Percentiles rank a stretch among this genome's conserved stretches.
Conservation (phyloP, 2,797 vertebrate species). For the Novumbra hubbsi region DNA sequence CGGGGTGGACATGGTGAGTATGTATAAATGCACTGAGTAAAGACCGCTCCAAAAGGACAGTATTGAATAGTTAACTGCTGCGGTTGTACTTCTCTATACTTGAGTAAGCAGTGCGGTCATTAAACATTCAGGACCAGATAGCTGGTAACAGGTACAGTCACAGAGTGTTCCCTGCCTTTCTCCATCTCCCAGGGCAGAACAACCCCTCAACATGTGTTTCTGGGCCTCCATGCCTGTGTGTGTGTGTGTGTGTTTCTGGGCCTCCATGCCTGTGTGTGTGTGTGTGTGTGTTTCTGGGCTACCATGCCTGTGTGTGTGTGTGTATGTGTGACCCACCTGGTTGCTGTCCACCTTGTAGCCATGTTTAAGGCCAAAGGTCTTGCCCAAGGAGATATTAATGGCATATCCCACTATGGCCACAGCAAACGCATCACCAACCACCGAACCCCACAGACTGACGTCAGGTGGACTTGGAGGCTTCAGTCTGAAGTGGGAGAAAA, state of each 20-base stretch:
- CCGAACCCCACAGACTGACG: slow-evolving; percentile 60
- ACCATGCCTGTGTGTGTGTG: slow-evolving; percentile 8
- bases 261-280: too few species aligned
- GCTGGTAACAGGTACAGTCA: neutral
- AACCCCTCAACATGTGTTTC: slow-evolving; percentile 36
- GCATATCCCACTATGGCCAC: slow-evolving; percentile 89
- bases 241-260: slow-evolving; percentile 17
- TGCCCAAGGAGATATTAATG: slow-evolving; percentile 90
- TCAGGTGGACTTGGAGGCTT: slow-evolving; percentile 75
- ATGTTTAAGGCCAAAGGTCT: slow-evolving; percentile 90
- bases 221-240: neutral
- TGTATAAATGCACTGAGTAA: neutral
- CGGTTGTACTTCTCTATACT: slow-evolving; percentile 23
- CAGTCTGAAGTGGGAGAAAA: slow-evolving; percentile 66
- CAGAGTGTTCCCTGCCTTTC: slow-evolving; percentile 25
- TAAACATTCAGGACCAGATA: slow-evolving; percentile 49
- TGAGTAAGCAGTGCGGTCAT: slow-evolving; percentile 34
- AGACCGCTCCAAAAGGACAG: neutral
- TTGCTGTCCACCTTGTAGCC: slow-evolving; percentile 95
- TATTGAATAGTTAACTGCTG: neutral
- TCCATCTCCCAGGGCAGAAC: slow-evolving; percentile 20
- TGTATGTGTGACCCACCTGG: slow-evolving; percentile 71
- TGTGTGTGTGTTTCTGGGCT: too few species aligned
- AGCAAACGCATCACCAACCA: slow-evolving; percentile 85
- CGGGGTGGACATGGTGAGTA: too few species aligned